Conservation (phyloP, 2,113 vertebrate species). For the Campylomormyrus numenius region DNA sequence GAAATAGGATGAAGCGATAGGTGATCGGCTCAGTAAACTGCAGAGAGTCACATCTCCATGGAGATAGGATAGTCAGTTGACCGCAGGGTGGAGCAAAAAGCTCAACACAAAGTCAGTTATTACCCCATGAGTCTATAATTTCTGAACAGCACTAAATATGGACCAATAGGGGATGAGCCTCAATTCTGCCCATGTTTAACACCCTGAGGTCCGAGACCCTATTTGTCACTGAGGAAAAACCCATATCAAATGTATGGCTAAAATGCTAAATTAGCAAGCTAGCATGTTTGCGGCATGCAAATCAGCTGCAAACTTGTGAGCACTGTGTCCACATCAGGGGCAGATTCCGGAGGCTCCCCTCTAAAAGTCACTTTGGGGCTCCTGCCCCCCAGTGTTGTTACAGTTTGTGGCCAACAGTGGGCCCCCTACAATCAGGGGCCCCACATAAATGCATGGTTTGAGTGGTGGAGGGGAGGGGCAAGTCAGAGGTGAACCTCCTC, state of each 20-base stretch:
- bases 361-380: not conserved
- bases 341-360: not conserved
- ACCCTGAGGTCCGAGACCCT: not conserved
- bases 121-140: not conserved
- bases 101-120: not conserved
- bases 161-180: not conserved
- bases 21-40: constrained; percentile 38
- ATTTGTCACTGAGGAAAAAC: not conserved
- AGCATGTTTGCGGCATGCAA: not conserved
- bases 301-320: not conserved
- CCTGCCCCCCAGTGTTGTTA: too few species aligned
- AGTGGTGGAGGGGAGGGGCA: not conserved
- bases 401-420: too few species aligned
- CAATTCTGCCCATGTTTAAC: not conserved
- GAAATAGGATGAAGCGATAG: constrained; percentile 55
- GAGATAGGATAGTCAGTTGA: not conserved
- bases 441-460: not conserved
- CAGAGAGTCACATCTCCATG: constrained; percentile 19
- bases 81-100: not conserved
- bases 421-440: not conserved
- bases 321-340: not conserved
- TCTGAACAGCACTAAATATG: not conserved
- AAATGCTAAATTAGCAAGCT: not conserved
- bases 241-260: not conserved
- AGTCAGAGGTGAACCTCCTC: not conserved